Evolutionary conservation across 2,113 vertebrate species (phyloP).

Genomic region (Chaetodon trifascialis): DNA sequence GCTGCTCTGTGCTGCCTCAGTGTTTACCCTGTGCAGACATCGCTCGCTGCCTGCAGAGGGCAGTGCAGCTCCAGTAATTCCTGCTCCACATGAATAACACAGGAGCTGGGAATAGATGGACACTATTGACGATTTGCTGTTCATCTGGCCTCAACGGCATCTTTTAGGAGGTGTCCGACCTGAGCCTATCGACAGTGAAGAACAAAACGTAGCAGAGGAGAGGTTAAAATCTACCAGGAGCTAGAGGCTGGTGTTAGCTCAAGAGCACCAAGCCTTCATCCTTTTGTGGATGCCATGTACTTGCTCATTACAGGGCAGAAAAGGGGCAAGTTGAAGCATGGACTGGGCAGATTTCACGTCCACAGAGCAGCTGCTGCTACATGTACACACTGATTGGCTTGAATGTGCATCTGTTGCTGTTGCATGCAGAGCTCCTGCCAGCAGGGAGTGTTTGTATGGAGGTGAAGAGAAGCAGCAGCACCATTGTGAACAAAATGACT

Average conservation of each 20-base stretch:
- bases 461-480: background rate
- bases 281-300: conserved; percentile 38
- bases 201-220: conserved; percentile 15
- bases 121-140: background rate
- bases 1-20: background rate
- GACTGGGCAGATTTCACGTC: conserved; percentile 14
- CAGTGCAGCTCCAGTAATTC: conserved; percentile 60
- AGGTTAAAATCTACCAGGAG: background rate
- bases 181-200: conserved; percentile 17
- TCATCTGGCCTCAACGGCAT: conserved; percentile 39
- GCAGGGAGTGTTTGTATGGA: background rate
- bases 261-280: conserved; percentile 32
- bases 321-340: conserved; percentile 12
- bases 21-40: background rate
- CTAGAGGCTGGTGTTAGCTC: conserved; percentile 7
- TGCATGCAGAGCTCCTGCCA: background rate
- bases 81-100: background rate
- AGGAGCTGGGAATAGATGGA: background rate
- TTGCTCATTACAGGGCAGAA: conserved; percentile 33
- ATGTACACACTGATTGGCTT: background rate
- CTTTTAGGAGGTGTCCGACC: conserved; percentile 34
- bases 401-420: conserved; percentile 5
- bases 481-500: background rate
- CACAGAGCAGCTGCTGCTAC: conserved; percentile 9
- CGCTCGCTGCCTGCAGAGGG: conserved; percentile 59